These are phyloP conservation scores for Cheracebus regulus DNA, from an alignment of 2,797 vertebrate species.

Conservation along the genomic window DNA sequence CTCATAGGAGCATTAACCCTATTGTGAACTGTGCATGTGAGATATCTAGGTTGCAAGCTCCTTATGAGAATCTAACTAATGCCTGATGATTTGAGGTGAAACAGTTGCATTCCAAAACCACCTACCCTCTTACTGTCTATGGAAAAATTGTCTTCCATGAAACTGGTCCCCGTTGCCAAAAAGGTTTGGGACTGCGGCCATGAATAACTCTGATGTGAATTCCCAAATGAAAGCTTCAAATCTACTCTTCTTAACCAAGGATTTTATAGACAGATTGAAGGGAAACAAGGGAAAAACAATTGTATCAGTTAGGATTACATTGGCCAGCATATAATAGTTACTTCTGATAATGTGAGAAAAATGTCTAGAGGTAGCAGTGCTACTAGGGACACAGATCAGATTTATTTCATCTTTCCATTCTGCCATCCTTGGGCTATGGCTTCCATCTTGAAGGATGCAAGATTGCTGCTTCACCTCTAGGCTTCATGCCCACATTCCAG, in stretches of 20 bases:
- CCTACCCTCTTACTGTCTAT: neutral
- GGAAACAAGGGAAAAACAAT: slow-evolving; percentile 9
- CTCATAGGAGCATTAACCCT: neutral
- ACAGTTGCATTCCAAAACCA: neutral
- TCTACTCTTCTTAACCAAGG: neutral
- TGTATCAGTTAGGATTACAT: neutral
- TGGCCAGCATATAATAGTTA: neutral
- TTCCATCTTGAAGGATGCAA: neutral
- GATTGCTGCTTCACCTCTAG: neutral
- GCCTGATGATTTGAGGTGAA: neutral
- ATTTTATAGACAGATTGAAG: neutral
- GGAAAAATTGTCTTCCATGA: neutral
- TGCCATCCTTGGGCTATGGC: neutral
- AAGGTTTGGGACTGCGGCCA: neutral
- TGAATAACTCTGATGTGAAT: neutral
- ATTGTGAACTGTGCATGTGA: neutral
- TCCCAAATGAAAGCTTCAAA: slow-evolving; percentile 7
- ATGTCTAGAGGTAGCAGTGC: neutral
- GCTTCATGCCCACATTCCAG: neutral
- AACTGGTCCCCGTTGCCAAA: neutral
- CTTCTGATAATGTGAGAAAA: slow-evolving; percentile 11
- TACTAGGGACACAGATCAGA: neutral
- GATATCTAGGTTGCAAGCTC: neutral
- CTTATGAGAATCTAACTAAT: neutral
- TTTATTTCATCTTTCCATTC: slow-evolving; percentile 15